Evolutionary conservation across 2,888 invertebrate species (phyloP).

Genomic region (Laothoe populi): DNA sequence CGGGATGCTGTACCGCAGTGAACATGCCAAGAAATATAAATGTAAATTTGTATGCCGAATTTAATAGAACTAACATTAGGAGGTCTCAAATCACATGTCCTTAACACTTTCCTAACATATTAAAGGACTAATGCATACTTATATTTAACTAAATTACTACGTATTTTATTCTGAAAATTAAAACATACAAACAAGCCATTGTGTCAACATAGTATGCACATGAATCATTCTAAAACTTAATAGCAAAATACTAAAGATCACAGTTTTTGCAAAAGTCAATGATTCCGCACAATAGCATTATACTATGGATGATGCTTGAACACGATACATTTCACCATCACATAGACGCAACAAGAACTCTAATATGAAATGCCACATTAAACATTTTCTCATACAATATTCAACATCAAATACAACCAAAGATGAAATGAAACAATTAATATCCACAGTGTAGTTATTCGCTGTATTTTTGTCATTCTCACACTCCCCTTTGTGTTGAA

Average conservation of each 20-base stretch:
- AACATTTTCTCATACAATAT: constrained; percentile 38
- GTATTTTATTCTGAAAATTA: not conserved
- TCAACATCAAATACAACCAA: constrained; percentile 66
- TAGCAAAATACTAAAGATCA: constrained; percentile 62
- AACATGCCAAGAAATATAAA: constrained; percentile 33
- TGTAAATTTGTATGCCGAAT: constrained; percentile 29
- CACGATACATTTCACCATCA: constrained; percentile 51
- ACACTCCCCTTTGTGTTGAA: constrained; percentile 45
- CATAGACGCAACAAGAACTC: constrained; percentile 50
- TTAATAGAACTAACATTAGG: constrained; percentile 29
- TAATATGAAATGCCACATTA: constrained; percentile 52
- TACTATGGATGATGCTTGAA: constrained; percentile 51
- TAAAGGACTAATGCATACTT: constrained; percentile 23
- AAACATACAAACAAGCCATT: constrained; percentile 12
- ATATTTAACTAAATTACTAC: constrained; percentile 21
- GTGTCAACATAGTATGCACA: constrained; percentile 25
- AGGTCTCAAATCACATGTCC: constrained; percentile 27
- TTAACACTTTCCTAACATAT: constrained; percentile 18
- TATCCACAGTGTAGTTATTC: constrained; percentile 49
- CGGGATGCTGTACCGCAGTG: too few relatives aligned
- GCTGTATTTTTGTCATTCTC: constrained; percentile 53
- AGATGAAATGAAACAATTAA: constrained; percentile 47
- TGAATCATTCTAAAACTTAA: constrained; percentile 25
- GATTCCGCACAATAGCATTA: constrained; percentile 51
- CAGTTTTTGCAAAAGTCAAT: constrained; percentile 61